Percentiles rank a stretch among this genome's conserved stretches.
phyloP scores from a whole-genome alignment of 2,888 invertebrate species.

The Cephus runcator region DNA sequence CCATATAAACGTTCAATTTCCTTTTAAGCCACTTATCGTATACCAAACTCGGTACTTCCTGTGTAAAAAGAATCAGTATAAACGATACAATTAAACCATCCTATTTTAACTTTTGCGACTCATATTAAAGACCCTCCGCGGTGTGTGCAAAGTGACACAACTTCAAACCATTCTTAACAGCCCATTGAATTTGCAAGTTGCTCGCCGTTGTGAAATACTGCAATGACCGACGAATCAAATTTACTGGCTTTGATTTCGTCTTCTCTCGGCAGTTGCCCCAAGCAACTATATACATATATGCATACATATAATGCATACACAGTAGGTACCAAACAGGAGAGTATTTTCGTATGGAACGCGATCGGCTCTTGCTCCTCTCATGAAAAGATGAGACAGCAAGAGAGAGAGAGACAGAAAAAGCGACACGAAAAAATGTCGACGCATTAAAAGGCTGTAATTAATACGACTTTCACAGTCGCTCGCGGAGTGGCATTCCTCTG shows the following conservation, averaged over 20 bases:
- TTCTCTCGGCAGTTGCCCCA: background rate
- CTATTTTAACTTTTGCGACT: background rate
- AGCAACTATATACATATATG: background rate
- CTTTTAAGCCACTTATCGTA: background rate
- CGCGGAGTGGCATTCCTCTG: conserved; percentile 28
- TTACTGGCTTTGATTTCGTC: conserved; percentile 4
- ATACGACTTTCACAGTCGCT: conserved; percentile 31
- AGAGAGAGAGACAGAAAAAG: background rate
- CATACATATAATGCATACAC: background rate
- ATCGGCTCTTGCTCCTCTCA: conserved; percentile 14
- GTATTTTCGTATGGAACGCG: conserved; percentile 18
- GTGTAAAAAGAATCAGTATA: background rate
- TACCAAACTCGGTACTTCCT: background rate
- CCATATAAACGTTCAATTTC: background rate
- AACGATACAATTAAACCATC: background rate
- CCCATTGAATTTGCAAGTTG: background rate
- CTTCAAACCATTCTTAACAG: background rate
- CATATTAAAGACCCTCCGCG: background rate
- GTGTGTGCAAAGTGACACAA: background rate
- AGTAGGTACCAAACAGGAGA: background rate
- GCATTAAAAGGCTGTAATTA: conserved; percentile 33
- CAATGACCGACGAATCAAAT: conserved; percentile 3
- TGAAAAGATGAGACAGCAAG: conserved; percentile 24
- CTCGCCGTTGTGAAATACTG: conserved; percentile 5
- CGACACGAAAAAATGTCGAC: conserved; percentile 31